Conservation (phyloP, 2,888 invertebrate genomes). For the Galeruca laticollis region DNA sequence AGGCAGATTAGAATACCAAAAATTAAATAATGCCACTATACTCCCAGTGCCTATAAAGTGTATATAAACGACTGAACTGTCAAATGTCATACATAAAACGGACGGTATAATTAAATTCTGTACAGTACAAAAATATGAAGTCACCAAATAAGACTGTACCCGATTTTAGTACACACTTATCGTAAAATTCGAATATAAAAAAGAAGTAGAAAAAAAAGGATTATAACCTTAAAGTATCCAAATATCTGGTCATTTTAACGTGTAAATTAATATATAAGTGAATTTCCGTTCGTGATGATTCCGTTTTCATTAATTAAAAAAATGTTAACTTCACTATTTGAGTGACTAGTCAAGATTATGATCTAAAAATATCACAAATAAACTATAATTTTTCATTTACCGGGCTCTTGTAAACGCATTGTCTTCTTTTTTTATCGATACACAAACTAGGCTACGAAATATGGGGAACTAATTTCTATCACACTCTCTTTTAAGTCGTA, state of each 20-base stretch:
- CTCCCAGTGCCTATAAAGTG: not conserved
- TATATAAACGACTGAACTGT: too few species aligned
- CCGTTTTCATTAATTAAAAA: conserved; percentile 12
- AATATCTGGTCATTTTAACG: conserved; percentile 19
- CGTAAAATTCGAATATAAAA: conserved; percentile 2
- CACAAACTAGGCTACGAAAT: too few species aligned
- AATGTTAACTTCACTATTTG: conserved; percentile 38
- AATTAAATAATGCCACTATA: not conserved
- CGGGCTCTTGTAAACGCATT: not conserved
- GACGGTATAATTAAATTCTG: not conserved
- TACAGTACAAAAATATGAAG: not conserved
- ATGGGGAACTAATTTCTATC: too few species aligned
- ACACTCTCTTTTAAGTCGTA: too few species aligned
- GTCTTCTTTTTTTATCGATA: too few species aligned
- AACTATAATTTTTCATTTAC: conserved; percentile 16
- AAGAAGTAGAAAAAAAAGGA: conserved; percentile 11
- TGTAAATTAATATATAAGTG: conserved; percentile 25
- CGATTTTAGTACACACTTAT: not conserved
- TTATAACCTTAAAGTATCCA: conserved; percentile 8
- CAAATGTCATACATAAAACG: not conserved
- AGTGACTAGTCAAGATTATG: conserved; percentile 46
- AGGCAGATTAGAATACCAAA: too few species aligned
- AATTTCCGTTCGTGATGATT: conserved; percentile 31
- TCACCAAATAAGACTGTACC: conserved; percentile 13
- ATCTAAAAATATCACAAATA: conserved; percentile 46